Conservation (phyloP, 1,140 invertebrate species). For the Magallana ariakensis region DNA sequence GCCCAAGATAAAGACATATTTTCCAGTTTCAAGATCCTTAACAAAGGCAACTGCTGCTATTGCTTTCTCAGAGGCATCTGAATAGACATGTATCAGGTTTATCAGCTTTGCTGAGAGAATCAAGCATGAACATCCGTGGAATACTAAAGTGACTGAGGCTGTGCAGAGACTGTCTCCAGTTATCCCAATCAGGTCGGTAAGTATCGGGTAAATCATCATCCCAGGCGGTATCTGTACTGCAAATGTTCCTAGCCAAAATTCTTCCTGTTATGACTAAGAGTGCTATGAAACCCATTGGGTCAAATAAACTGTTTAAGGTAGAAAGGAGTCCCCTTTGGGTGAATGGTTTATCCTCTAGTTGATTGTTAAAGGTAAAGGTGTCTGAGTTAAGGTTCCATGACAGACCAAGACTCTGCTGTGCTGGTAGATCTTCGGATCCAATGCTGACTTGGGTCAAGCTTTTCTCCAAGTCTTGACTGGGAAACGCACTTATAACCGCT, state of each 20-base stretch:
- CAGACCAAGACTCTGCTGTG: conserved; percentile 52
- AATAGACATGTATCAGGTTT: conserved; percentile 57
- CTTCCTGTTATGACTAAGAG: conserved; percentile 56
- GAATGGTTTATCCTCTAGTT: conserved; percentile 50
- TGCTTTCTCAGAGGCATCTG: conserved; percentile 54
- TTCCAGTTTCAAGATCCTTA: background rate
- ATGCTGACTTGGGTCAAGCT: conserved; percentile 45
- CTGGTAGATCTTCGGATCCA: conserved; percentile 36
- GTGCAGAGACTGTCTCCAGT: conserved; percentile 45
- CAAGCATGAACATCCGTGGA: conserved; percentile 41
- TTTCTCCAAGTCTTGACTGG: conserved; percentile 37
- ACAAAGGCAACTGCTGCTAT: conserved; percentile 46
- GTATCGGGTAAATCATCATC: conserved; percentile 56
- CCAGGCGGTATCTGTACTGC: conserved; percentile 40
- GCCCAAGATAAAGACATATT: conserved; percentile 18
- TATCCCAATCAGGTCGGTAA: conserved; percentile 46
- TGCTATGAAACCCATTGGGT: conserved; percentile 56
- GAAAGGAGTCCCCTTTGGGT: conserved; percentile 46
- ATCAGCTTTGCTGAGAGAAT: conserved; percentile 75
- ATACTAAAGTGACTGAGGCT: background rate
- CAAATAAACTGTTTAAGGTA: conserved; percentile 38
- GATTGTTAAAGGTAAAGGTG: conserved; percentile 40
- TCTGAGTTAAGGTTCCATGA: conserved; percentile 52
- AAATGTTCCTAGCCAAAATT: conserved; percentile 50
- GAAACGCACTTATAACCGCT: conserved; percentile 46